Evolutionary conservation across 1,140 invertebrate genomes (phyloP), one percentile per base, ranked within the genome.

Genomic region (Euwallacea similis): DNA sequence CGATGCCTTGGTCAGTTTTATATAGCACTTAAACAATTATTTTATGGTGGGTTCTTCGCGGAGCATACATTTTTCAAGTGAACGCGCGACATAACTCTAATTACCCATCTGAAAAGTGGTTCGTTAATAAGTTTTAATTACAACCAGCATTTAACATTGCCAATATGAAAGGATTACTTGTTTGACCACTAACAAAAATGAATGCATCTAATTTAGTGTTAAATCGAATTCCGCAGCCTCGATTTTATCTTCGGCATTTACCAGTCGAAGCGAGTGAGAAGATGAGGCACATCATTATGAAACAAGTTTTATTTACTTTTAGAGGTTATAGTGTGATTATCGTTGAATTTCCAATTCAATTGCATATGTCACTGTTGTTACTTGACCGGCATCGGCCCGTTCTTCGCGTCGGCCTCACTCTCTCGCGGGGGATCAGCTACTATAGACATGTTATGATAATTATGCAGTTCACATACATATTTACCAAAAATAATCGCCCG

Each of bases 401-500:
- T 15, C 11, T 53, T 53, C 15, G 15, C 11, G 15, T 53, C 15
- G 15, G 11, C 11, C 50, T 15, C 15, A n/a, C 15, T n/a, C 11
- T 6, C 50, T n/a, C 3, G 15, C 11, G 11, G 8, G 8, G 15
- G 15, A 53, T 53, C 15, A 53, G 50, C 50, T n/a, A 11, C 50
- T n/a, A 11, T n/a, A 15, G 15, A 15, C 50, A n/a, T 53, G 11
- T 61, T 61, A 61, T 61, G 46, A 44, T 69, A 33, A 33, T 33
- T 33, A 69, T 69, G 67, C 67, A 63, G 60, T 63, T 41, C 58
- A 69, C 67, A 33, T 33, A 33, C 21, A 69, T 69, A 69, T 55
- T 69, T 69, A 69, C 67, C 67, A 69, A 69, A 56, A 69, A 69
- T 69, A 61, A 69, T 69, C 67, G 67, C 62, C 60, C 58, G 21